Base-by-base conservation (phyloP, 2,888 invertebrate genomes). In the Stenodema calcarata region DNA sequence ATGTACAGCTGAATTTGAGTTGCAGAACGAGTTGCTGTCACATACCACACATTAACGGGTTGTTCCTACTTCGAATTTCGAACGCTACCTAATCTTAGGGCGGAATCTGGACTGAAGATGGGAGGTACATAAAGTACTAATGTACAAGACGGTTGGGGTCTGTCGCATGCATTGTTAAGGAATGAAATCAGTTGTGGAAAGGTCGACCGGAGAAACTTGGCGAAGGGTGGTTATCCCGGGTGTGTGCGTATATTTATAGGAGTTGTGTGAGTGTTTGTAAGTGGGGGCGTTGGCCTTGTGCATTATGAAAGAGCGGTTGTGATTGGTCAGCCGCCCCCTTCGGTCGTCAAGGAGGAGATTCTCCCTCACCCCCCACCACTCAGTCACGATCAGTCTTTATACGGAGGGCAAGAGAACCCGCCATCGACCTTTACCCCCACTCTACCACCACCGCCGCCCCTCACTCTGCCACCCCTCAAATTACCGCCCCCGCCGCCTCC, bases 301-400 rank as follows among this genome's bases (percentile, higher is more conserved):
- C 69, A 83, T 83, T 83, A 83, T 69, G 69, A 42, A 83, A 70
- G 42, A 70, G 69, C 70, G 69, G 70, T 70, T 70, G 70, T 83
- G 83, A 83, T 83, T 83, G 83, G 83, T 70, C 83, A 85, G 62
- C 76, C 75, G 27, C 70, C 83, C 28, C 83, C 83, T 35, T 41
- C 69, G 73, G 27, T 50, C 62, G 28, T 28, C 81, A 42, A 54
- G 62, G 73, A 23, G 62, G 62, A 62, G 62, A 62, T 35, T 42
- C 78, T 4, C 78, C 78, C 42, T 42, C 27, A n/a, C 78, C 18
- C 16, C 42, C 42, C 27, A 12, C 30, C n/a, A 11, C 23, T 11
- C 41, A 2, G 16, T 42, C 44, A 3, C 78, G 23, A 30, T 78
- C 44, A 41, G 73, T 73, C 41, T 30, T 70, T 41, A 73, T n/a